phyloP scores from a whole-genome alignment of 92 coral and sea anemone genomes.

The Ricordea florida region DNA sequence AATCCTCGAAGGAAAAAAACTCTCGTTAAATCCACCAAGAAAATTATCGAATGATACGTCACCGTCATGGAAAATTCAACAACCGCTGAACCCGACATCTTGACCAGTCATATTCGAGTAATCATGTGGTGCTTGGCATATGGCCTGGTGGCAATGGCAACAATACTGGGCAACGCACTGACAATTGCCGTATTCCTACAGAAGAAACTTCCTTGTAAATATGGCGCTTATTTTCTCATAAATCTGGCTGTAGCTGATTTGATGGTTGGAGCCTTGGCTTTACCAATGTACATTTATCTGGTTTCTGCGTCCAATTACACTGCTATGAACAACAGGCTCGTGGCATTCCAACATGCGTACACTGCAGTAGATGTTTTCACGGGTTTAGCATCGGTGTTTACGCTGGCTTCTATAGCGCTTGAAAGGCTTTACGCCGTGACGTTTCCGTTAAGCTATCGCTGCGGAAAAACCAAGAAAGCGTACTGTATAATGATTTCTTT shows the following conservation, averaged over 20 bases:
- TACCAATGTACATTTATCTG: slow-evolving; percentile 73
- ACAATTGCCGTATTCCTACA: slow-evolving; percentile 52
- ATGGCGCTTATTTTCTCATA: slow-evolving; percentile 61
- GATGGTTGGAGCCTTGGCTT: slow-evolving; percentile 73
- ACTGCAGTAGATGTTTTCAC: slow-evolving; percentile 60
- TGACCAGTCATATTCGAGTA: background rate
- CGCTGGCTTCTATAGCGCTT: slow-evolving; percentile 65
- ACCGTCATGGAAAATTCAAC: slow-evolving; percentile 12
- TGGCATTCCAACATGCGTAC: slow-evolving; percentile 23
- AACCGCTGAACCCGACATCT: background rate
- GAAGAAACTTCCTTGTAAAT: slow-evolving; percentile 58
- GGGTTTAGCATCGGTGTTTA: slow-evolving; percentile 77
- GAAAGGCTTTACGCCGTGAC: slow-evolving; percentile 69
- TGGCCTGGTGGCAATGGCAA: slow-evolving; percentile 59
- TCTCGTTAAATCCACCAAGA: no score
- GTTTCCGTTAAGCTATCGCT: slow-evolving; percentile 62
- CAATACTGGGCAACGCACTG: slow-evolving; percentile 58
- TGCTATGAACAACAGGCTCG: background rate
- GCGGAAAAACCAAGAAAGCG: slow-evolving; percentile 25
- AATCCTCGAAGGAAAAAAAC: no score
- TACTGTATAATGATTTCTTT: slow-evolving; percentile 13
- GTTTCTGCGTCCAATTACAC: slow-evolving; percentile 16
- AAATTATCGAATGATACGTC: no score
- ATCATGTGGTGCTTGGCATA: slow-evolving; percentile 66
- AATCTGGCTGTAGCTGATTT: slow-evolving; percentile 75